These are phyloP conservation scores for Saccopteryx bilineata DNA, from an alignment of 2,113 vertebrate species.

Conservation along the genomic window DNA sequence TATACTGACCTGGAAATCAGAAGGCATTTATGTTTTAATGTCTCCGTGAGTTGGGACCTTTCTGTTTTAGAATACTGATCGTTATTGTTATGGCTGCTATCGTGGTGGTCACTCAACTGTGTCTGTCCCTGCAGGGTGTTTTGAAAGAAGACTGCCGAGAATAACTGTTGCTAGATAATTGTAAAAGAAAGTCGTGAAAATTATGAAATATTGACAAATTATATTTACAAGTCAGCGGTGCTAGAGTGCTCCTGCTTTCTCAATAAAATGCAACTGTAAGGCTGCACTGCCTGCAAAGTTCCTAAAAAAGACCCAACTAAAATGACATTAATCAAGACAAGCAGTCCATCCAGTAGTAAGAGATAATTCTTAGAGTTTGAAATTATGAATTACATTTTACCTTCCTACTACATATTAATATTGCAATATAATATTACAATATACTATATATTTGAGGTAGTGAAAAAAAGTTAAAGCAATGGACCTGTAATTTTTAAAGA, in stretches of 20 bases:
- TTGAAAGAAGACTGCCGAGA: conserved; percentile 62
- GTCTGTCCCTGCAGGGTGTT: conserved; percentile 78
- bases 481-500: not conserved
- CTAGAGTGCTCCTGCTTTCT: conserved; percentile 18
- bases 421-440: not conserved
- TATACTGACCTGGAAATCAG: conserved; percentile 68
- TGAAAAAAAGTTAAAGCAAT: conserved; percentile 33
- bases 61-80: conserved; percentile 87
- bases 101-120: conserved; percentile 76
- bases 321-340: conserved; percentile 41
- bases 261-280: conserved; percentile 36
- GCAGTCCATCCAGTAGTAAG: not conserved
- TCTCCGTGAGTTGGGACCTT: conserved; percentile 75
- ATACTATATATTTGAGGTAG: not conserved
- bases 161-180: conserved; percentile 74
- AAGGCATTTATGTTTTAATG: conserved; percentile 67
- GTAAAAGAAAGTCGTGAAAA: conserved; percentile 75
- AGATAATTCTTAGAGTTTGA: not conserved
- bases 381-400: conserved; percentile 56
- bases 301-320: conserved; percentile 56
- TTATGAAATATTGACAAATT: conserved; percentile 72
- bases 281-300: not conserved
- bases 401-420: not conserved
- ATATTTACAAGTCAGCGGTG: conserved; percentile 71
- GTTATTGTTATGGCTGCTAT: conserved; percentile 79